Evolutionary conservation across 2,888 invertebrate species (phyloP), one percentile per base, ranked within the genome.

Genomic region (Lypha dubia): DNA sequence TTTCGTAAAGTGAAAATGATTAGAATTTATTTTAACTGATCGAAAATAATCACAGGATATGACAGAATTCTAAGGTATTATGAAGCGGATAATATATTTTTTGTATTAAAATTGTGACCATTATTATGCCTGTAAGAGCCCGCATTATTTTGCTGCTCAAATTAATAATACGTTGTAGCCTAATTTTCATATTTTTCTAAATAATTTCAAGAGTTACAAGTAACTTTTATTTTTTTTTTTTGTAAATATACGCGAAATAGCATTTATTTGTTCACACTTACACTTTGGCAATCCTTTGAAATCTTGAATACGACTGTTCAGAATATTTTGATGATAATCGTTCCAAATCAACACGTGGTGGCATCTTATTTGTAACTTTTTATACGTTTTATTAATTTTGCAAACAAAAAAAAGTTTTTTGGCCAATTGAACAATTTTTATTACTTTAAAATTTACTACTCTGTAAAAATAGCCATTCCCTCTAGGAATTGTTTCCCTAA

Each of bases 241-340:
- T 28, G 1, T 35, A 35, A 6, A 1, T 35, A 5, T 35, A 35
- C 35, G 9, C 35, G 9, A 20, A 2, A 3, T 1, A 49, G 20
- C 5, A 53, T 11, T 51, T 53, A 24, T 24, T 24, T 24, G n/a
- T 56, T 28, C 28, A 7, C 44, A 85, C 92, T 92, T 90, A 92
- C 92, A 92, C 88, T 89, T 92, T 92, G 70, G 92, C 91, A 58
- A 92, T 87, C 38, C 91, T 90, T 86, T 90, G 90, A 83, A 88
- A 91, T 62, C 88, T 90, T 79, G 83, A 88, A 73, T 88, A 88
- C 41, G 92, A 90, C 68, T 88, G 87, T 74, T 91, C 92, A 22
- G 91, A 91, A 24, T 89, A 89, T 70, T 87, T 89, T 8, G 90
- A 89, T 32, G 90, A 90, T 62, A 88, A 86, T 6, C 85, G 88